Conservation (phyloP, 2,113 vertebrate species). For the Mesitornis unicolor region DNA sequence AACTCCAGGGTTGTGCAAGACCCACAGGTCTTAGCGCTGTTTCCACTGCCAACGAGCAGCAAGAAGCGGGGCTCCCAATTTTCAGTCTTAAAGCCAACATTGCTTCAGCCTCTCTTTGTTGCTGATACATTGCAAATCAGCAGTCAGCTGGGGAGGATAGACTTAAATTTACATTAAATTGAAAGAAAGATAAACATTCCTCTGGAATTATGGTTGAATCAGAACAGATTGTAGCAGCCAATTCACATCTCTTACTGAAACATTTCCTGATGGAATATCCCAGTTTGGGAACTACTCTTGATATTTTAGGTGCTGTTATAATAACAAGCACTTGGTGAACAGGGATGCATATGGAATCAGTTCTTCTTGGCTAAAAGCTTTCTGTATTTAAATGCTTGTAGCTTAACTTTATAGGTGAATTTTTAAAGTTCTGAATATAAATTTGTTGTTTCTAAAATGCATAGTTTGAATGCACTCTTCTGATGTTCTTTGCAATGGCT, state of each 20-base stretch:
- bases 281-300: background rate
- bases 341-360: background rate
- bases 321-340: background rate
- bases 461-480: background rate
- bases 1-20: background rate
- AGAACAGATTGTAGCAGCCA: background rate
- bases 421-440: background rate
- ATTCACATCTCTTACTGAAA: background rate
- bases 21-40: accelerated
- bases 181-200: background rate
- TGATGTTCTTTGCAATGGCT: background rate
- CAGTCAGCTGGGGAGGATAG: background rate
- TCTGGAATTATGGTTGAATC: background rate
- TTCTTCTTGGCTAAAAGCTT: background rate
- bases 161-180: background rate
- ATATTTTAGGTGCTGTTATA: background rate
- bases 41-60: background rate
- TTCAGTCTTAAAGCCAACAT: background rate
- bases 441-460: background rate
- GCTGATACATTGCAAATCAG: accelerated
- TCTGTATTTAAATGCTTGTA: background rate
- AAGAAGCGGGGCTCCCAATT: background rate
- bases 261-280: background rate
- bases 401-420: background rate
- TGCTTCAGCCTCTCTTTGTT: accelerated